These are phyloP conservation scores for Elymnias hypermnestra DNA, from an alignment of 1,140 invertebrate genomes.

Conservation along the genomic window DNA sequence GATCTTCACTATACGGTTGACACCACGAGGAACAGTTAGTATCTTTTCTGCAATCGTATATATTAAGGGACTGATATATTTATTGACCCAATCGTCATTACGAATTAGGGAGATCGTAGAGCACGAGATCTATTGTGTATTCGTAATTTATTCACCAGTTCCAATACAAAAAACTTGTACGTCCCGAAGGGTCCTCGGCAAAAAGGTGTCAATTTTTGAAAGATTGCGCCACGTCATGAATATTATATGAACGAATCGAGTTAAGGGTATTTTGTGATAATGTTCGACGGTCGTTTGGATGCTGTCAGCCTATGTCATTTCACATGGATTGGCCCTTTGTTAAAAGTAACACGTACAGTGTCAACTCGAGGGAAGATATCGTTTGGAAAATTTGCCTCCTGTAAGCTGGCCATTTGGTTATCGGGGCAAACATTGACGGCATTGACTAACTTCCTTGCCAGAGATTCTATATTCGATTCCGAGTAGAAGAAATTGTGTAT, in stretches of 20 bases:
- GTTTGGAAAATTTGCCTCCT: constrained; percentile 55
- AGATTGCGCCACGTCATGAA: constrained; percentile 72
- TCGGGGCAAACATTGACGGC: no score
- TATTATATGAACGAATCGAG: constrained; percentile 74
- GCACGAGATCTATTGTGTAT: constrained; percentile 34
- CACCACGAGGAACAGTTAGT: no score
- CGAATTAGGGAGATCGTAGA: constrained; percentile 48
- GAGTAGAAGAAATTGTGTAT: no score
- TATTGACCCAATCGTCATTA: no score
- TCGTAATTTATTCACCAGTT: constrained; percentile 66
- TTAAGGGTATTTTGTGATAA: constrained; percentile 74
- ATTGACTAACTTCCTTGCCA: no score
- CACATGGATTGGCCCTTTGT: constrained; percentile 73
- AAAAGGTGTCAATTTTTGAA: constrained; percentile 75
- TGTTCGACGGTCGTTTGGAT: constrained; percentile 65
- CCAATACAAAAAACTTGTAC: constrained; percentile 69
- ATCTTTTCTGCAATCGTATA: no score
- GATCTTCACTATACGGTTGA: no score
- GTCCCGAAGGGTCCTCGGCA: constrained; percentile 40
- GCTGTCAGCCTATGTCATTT: constrained; percentile 74
- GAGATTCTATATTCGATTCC: no score
- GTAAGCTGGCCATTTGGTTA: constrained; percentile 26
- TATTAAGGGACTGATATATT: no score
- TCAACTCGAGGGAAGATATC: constrained; percentile 48
- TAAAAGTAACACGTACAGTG: constrained; percentile 72